Evolutionary conservation across 2,797 vertebrate genomes (phyloP).

Genomic region (Paramormyrops hopkinsi): DNA sequence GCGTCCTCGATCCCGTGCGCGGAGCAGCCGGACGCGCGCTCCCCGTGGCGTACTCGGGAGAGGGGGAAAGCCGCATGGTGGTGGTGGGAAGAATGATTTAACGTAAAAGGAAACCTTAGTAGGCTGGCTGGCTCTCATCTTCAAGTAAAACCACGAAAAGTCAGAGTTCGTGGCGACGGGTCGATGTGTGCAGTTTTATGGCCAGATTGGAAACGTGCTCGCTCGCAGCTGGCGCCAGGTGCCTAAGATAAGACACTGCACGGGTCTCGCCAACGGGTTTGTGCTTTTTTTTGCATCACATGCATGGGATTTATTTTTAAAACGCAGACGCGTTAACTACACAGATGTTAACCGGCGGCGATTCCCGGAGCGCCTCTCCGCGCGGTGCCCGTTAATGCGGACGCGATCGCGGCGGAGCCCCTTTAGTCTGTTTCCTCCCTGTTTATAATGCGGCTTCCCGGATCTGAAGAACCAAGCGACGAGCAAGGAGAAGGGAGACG

Average conservation of each 20-base stretch:
- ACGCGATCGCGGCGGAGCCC: not conserved
- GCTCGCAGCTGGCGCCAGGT: not conserved
- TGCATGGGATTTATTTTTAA: constrained; percentile 14
- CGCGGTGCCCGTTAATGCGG: not conserved
- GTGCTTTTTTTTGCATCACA: not conserved
- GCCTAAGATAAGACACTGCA: not conserved
- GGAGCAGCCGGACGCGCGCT: not conserved
- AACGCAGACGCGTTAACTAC: not conserved
- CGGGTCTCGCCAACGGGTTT: not conserved
- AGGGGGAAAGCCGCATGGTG: constrained; percentile 11
- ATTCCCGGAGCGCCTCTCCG: not conserved
- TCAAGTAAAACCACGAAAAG: not conserved
- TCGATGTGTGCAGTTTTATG: not conserved
- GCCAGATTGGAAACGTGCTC: not conserved
- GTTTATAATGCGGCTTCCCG: constrained; percentile 29
- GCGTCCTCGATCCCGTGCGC: constrained; percentile 7
- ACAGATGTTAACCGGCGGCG: not conserved
- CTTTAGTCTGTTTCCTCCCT: not conserved
- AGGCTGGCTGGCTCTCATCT: not conserved
- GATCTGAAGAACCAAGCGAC: constrained; percentile 26
- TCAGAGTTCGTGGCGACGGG: not conserved
- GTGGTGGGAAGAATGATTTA: constrained; percentile 5
- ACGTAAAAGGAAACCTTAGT: not conserved
- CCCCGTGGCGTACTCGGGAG: constrained; percentile 6
- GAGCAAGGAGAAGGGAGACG: constrained; percentile 31